Evolutionary conservation across 2,888 invertebrate genomes (phyloP).

Genomic region (Stenoptilia bipunctidactyla): DNA sequence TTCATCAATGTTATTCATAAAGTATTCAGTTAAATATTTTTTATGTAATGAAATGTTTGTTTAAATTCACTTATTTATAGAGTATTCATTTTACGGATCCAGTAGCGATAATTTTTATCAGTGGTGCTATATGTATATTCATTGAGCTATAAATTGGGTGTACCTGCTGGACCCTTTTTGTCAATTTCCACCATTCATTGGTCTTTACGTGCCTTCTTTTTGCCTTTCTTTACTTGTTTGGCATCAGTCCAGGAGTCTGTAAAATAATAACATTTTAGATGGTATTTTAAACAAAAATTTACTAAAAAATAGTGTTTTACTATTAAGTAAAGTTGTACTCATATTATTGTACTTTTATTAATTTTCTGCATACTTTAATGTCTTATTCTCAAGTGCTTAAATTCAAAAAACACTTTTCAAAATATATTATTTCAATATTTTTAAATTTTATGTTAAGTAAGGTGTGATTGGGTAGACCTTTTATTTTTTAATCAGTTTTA

Average conservation of each 20-base stretch:
- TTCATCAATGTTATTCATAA: conserved; percentile 3
- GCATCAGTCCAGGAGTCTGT: conserved; percentile 83
- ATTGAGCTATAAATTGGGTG: conserved; percentile 54
- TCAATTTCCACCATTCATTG: conserved; percentile 64
- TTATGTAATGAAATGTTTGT: neutral
- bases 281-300: too few relatives aligned
- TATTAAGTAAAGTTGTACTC: too few relatives aligned
- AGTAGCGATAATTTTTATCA: conserved; percentile 37
- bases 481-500: too few relatives aligned
- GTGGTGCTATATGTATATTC: conserved; percentile 47
- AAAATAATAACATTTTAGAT: conserved; percentile 14
- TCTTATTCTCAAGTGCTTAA: too few relatives aligned
- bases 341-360: too few relatives aligned
- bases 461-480: too few relatives aligned
- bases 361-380: too few relatives aligned
- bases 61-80: conserved; percentile 9
- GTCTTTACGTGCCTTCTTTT: conserved; percentile 83
- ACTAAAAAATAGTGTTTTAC: too few relatives aligned
- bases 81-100: conserved; percentile 8
- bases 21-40: conserved; percentile 3
- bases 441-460: too few relatives aligned
- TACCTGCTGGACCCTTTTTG: conserved; percentile 32
- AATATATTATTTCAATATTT: too few relatives aligned
- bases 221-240: conserved; percentile 79
- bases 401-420: too few relatives aligned